Conservation (phyloP, 1,140 invertebrate genomes). For the Monomorium pharaonis region DNA sequence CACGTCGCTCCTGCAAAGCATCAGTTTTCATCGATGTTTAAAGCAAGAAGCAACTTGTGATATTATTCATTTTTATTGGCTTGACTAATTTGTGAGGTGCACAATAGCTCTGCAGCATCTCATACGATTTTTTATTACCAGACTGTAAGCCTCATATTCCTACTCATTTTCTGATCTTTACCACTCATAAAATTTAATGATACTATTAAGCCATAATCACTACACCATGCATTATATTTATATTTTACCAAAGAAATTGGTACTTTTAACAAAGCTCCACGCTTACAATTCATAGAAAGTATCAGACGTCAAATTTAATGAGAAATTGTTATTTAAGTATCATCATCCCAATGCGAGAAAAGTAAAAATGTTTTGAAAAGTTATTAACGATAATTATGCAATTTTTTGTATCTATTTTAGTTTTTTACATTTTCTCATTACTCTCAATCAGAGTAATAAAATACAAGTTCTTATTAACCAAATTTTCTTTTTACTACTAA, state of each 20-base stretch:
- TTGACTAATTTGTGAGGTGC: no score
- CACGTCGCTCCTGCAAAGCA: slow-evolving; percentile 29
- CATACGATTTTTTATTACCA: neutral
- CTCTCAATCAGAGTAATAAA: neutral
- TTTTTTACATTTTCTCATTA: neutral
- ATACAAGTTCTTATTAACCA: neutral
- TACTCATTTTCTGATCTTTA: neutral
- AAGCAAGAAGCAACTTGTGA: neutral
- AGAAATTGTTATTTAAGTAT: neutral
- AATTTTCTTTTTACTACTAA: neutral
- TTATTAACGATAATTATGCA: neutral
- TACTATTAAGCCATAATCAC: neutral
- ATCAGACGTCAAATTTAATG: neutral
- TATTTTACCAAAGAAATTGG: neutral
- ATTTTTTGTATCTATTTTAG: neutral
- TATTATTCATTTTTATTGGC: neutral
- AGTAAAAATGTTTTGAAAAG: neutral
- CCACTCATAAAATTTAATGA: slow-evolving; percentile 12
- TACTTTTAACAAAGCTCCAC: neutral
- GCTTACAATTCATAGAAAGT: neutral
- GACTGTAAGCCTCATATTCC: neutral
- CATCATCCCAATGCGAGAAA: neutral
- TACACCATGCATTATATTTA: neutral
- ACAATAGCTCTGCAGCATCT: neutral
- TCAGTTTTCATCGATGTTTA: slow-evolving; percentile 58